Base-by-base conservation (phyloP, 2,888 invertebrate genomes). In the Campoplex capitator region DNA sequence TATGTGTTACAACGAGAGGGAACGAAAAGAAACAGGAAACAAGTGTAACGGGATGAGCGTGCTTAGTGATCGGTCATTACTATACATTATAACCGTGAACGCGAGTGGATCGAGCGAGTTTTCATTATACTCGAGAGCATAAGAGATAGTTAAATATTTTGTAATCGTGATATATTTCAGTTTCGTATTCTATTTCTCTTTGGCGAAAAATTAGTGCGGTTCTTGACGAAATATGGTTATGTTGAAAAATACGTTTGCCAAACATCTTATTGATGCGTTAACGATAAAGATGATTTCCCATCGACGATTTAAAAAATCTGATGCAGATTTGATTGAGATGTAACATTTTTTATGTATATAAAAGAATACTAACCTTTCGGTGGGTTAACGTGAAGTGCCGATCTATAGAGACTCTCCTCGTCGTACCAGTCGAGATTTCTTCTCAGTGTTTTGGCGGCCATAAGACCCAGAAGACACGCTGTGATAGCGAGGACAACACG, bases 381-480 rank as follows among this genome's bases (percentile, higher is more conserved):
- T 79, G 99, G 99, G 95, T 99, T 99, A 93, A 99, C 97, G 91
- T 96, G 95, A 90, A 99, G 96, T 38, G 99, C 99, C 89, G 99
- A 98, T 92, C 97, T 96, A 94, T 99, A 99, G 71, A 99, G 96
- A 90, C 97, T 97, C 95, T 99, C 99, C 95, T 99, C 99, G 92
- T 98, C 97, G 90, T 96, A 95, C 99, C 99, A 99, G 95, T 99
- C 99, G 83, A 96, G 95, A 94, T 99, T 99, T 91, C 99, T 96
- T 82, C 96, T 94, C 89, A 98, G 95, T 6, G 99, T 99, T 91
- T 97, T 96, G 38, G 96, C 96, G 91, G 94, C 93, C 93, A 98
- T 97, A 94, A 97, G 96, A 76, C 96, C 96, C 80, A 97, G 95
- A 90, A 98, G 95, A 68, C 97, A 95, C 79, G 95, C 93, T 65